Evolutionary conservation across 2,888 invertebrate genomes (phyloP).

Genomic region (Oxyscelio sp.): DNA sequence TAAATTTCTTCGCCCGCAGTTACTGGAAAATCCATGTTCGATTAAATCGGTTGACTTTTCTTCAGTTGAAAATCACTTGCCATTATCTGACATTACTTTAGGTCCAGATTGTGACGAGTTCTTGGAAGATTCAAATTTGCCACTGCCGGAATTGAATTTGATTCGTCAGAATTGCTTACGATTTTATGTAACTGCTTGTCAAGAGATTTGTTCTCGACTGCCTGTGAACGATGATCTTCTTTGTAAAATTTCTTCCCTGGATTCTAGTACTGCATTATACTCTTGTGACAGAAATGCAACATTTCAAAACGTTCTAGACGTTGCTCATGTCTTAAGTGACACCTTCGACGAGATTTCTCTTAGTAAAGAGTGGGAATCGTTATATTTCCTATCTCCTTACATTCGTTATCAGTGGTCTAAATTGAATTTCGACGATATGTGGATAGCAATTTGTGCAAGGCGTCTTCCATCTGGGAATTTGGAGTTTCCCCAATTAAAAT

Average conservation of each 20-base stretch:
- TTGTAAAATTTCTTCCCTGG: too few species aligned
- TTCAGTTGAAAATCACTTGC: background rate
- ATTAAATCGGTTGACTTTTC: constrained; percentile 11
- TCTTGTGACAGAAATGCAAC: too few species aligned
- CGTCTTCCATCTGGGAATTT: background rate
- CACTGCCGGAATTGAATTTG: too few species aligned
- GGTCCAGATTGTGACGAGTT: constrained; percentile 17
- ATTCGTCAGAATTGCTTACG: too few species aligned
- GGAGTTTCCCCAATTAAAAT: too few species aligned
- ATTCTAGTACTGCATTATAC: too few species aligned
- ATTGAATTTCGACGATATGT: constrained; percentile 30
- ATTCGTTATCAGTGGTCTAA: background rate
- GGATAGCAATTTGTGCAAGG: constrained; percentile 4
- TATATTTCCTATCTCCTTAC: background rate
- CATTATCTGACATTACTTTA: constrained; percentile 10
- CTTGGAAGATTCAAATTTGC: constrained; percentile 3
- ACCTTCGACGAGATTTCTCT: background rate
- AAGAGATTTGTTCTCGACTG: too few species aligned
- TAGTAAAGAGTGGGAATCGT: background rate
- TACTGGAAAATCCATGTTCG: background rate
- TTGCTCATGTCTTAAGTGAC: too few species aligned
- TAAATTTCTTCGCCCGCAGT: too few species aligned
- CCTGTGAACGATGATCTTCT: too few species aligned
- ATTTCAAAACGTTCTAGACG: too few species aligned
- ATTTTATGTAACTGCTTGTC: background rate